Base-by-base conservation (phyloP, 2,888 invertebrate genomes). In the Sesamia inferens region DNA sequence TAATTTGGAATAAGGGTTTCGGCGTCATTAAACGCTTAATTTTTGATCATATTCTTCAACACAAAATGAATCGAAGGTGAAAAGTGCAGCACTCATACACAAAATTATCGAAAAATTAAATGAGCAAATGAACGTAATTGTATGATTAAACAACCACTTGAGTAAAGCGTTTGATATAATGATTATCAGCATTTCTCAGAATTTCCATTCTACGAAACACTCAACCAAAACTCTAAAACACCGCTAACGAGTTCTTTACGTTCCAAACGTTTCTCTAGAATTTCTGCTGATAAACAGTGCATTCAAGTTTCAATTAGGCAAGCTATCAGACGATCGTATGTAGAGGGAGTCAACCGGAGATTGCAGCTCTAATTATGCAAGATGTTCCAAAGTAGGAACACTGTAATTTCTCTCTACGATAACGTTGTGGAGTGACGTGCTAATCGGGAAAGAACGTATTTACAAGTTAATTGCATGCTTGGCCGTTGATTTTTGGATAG, bases 301-400 rank as follows among this genome's bases (percentile, higher is more conserved):
- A 86, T 88, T 88, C 88, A 87, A 86, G 89, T 92, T 92, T 90
- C 91, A 91, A 90, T 91, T 93, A 91, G 89, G 83, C 71, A 75
- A 80, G 87, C 87, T 88, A 90, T 90, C 89, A 87, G 84, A 83
- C 83, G 82, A 88, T 90, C 88, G 88, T 87, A 79, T 87, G 89
- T 88, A 86, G 86, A 79, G 70, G 81, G 74, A 86, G 74, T 86
- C 84, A 85, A 83, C 90, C 90, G 92, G 92, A 93, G 91, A 93
- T 93, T 93, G 91, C 91, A 86, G 88, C 89, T 90, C 91, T 91
- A 91, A 92, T 92, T 91, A 86, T 87, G 84, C 87, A 87, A 86
- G 86, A 87, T 76, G 86, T 70, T 81, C 64, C 71, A 75, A 79
- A 79, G 69, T 71, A 85, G 72, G 69, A 76, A 83, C 79, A 76